Percentiles rank a stretch among this genome's conserved stretches.
Evolutionary conservation across 1,140 invertebrate species (phyloP).

Genomic region (Ganaspis sp.): DNA sequence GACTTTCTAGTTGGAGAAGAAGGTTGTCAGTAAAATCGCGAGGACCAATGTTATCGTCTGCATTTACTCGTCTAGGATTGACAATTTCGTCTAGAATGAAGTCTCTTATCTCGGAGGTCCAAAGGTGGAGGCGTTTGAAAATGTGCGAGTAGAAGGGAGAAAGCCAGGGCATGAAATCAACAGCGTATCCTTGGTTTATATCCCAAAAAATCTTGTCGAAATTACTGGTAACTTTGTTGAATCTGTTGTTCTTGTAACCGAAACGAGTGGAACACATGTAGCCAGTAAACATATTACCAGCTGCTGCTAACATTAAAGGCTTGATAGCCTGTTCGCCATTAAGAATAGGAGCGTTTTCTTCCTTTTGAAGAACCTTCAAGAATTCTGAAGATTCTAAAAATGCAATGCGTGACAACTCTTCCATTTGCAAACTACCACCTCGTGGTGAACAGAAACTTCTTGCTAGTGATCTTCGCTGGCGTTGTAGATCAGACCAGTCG

Average conservation of each 20-base stretch:
- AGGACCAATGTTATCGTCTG: slow-evolving; percentile 75
- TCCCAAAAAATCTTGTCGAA: slow-evolving; percentile 94
- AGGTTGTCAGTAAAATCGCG: slow-evolving; percentile 87
- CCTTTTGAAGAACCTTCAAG: slow-evolving; percentile 74
- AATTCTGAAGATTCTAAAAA: slow-evolving; percentile 79
- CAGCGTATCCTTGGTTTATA: slow-evolving; percentile 90
- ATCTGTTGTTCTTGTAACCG: slow-evolving; percentile 81
- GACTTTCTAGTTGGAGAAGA: slow-evolving; percentile 80
- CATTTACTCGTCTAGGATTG: slow-evolving; percentile 77
- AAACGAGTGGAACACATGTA: slow-evolving; percentile 90
- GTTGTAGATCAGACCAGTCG: slow-evolving; percentile 89
- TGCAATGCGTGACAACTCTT: slow-evolving; percentile 80
- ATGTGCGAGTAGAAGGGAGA: slow-evolving; percentile 83
- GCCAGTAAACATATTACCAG: slow-evolving; percentile 88
- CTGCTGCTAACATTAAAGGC: slow-evolving; percentile 80
- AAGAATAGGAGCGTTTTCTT: slow-evolving; percentile 70
- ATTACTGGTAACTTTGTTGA: slow-evolving; percentile 80
- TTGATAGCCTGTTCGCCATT: slow-evolving; percentile 76
- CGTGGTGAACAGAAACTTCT: slow-evolving; percentile 86
- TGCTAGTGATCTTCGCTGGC: slow-evolving; percentile 85
- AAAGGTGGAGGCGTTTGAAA: slow-evolving; percentile 81
- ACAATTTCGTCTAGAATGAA: slow-evolving; percentile 87
- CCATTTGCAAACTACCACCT: slow-evolving; percentile 82
- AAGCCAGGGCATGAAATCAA: slow-evolving; percentile 91
- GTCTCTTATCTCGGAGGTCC: slow-evolving; percentile 82